These are phyloP conservation scores for Melanotus villosus DNA, from an alignment of 2,888 invertebrate genomes.

Conservation along the genomic window DNA sequence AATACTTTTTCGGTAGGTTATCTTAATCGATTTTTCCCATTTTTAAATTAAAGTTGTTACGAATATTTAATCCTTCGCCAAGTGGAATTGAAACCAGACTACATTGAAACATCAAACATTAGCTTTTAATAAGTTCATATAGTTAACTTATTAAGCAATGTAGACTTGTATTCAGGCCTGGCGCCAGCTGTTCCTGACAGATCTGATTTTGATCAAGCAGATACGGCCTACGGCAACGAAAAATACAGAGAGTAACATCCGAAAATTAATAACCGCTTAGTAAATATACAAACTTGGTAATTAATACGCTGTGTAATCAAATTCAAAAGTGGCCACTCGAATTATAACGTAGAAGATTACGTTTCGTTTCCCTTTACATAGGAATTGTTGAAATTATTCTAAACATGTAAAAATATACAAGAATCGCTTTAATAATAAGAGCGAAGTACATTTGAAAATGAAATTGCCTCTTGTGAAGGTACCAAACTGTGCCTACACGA, in stretches of 20 bases:
- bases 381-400: background rate
- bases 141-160: conserved; percentile 9
- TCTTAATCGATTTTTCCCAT: too few species aligned
- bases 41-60: too few species aligned
- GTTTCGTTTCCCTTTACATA: background rate
- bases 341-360: background rate
- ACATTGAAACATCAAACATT: too few species aligned
- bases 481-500: conserved; percentile 28
- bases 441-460: conserved; percentile 15
- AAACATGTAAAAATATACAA: background rate
- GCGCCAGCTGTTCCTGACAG: conserved; percentile 15
- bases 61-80: too few species aligned
- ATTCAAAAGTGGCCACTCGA: background rate
- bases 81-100: too few species aligned
- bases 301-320: conserved; percentile 4
- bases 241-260: conserved; percentile 25
- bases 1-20: too few species aligned
- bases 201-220: conserved; percentile 38
- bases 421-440: conserved; percentile 1
- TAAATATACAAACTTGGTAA: conserved; percentile 10
- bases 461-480: conserved; percentile 27
- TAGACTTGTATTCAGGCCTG: background rate
- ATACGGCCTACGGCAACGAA: conserved; percentile 24
- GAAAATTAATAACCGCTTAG: conserved; percentile 20
- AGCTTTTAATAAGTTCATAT: conserved; percentile 5